Percentiles rank a stretch among this genome's conserved stretches.
Evolutionary conservation across 2,888 invertebrate species (phyloP).

Genomic region (Syrphus vitripennis): DNA sequence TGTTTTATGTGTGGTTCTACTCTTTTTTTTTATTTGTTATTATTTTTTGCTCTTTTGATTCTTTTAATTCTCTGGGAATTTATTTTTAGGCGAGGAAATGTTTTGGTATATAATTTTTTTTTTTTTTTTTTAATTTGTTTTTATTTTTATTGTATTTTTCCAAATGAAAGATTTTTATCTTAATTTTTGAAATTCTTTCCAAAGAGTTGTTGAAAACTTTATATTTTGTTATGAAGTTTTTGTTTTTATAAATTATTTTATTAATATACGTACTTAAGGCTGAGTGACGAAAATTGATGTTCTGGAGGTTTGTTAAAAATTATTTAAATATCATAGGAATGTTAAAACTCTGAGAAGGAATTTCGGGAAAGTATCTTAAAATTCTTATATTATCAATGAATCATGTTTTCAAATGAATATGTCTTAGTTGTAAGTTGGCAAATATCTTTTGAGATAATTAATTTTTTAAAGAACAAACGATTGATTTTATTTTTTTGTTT

Average conservation of each 20-base stretch:
- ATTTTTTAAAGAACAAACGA: background rate
- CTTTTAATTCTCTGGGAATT: constrained; percentile 43
- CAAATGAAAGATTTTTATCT: constrained; percentile 23
- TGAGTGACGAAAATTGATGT: constrained; percentile 50
- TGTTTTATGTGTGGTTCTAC: background rate
- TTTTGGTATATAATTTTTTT: background rate
- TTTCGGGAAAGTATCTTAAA: background rate
- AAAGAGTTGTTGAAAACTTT: constrained; percentile 22
- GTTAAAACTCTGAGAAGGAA: background rate
- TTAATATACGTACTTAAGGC: constrained; percentile 12
- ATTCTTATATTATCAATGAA: background rate
- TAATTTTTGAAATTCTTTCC: constrained; percentile 42
- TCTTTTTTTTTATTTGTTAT: constrained; percentile 4
- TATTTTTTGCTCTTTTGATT: constrained; percentile 19
- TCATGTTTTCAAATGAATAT: background rate
- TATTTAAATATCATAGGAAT: constrained; percentile 14
- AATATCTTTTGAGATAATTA: background rate
- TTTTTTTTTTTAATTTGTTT: background rate
- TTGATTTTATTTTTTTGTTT: background rate
- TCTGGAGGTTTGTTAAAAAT: background rate
- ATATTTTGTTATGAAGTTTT: constrained; percentile 16
- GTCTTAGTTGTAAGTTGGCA: background rate
- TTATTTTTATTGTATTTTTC: constrained; percentile 20
- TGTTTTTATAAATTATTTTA: background rate
- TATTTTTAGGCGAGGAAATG: constrained; percentile 61